Conservation (phyloP, 2,888 invertebrate genomes). For the Cartodere bifasciata region DNA sequence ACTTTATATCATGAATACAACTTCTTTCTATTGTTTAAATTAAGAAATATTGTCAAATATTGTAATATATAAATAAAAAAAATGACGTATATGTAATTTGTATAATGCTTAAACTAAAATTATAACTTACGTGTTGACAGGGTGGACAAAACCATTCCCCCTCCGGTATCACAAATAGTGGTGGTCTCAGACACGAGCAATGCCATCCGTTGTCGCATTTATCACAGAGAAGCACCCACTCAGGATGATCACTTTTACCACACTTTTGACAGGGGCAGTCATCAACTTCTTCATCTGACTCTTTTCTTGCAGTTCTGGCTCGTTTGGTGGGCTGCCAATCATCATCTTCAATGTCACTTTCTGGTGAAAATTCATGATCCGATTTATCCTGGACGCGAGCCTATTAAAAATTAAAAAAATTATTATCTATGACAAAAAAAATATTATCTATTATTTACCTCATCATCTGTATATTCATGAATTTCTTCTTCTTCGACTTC, state of each 20-base stretch:
- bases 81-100: neutral
- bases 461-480: conserved; percentile 17
- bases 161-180: conserved; percentile 87
- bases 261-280: conserved; percentile 84
- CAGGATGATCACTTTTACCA: conserved; percentile 83
- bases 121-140: conserved; percentile 88
- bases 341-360: conserved; percentile 68
- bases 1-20: too few species aligned
- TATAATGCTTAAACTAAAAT: neutral
- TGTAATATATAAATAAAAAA: conserved; percentile 1
- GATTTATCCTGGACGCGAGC: conserved; percentile 46
- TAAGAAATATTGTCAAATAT: conserved; percentile 1
- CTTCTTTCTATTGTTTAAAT: conserved; percentile 1
- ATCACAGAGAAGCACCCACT: conserved; percentile 95
- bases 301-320: conserved; percentile 73
- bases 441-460: too few species aligned
- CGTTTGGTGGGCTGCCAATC: conserved; percentile 63
- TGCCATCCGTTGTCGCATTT: conserved; percentile 95
- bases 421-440: too few species aligned
- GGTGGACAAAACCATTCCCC: conserved; percentile 98
- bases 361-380: conserved; percentile 88
- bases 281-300: conserved; percentile 33
- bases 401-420: conserved; percentile 21
- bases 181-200: conserved; percentile 86
- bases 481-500: conserved; percentile 18